Conservation (phyloP, 2,888 invertebrate genomes). For the Catotricha subobsoleta region DNA sequence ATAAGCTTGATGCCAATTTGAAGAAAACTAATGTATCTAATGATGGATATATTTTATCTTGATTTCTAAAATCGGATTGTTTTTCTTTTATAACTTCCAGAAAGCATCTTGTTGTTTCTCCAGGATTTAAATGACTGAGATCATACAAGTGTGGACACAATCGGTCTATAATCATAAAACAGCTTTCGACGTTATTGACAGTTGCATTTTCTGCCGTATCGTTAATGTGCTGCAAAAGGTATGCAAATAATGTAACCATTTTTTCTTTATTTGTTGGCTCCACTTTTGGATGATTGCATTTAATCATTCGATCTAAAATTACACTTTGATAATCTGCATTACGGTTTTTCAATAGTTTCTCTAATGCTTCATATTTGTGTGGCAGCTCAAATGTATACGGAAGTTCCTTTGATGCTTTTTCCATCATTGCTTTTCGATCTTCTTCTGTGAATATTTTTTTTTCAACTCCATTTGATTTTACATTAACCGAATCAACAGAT, state of each 20-base stretch:
- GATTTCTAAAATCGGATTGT: slow-evolving; percentile 41
- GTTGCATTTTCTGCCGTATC: slow-evolving; percentile 37
- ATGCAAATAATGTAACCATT: slow-evolving; percentile 53
- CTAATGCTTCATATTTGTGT: slow-evolving; percentile 40
- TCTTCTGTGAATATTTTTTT: slow-evolving; percentile 13
- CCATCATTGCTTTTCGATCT: slow-evolving; percentile 4
- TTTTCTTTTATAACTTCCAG: slow-evolving; percentile 56
- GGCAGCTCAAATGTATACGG: slow-evolving; percentile 41
- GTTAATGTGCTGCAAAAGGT: slow-evolving; percentile 59
- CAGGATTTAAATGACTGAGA: slow-evolving; percentile 50
- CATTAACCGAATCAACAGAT: too few species aligned
- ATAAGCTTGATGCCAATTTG: slow-evolving; percentile 58
- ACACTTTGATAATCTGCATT: slow-evolving; percentile 42
- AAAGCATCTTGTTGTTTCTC: slow-evolving; percentile 45
- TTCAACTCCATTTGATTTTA: slow-evolving; percentile 1
- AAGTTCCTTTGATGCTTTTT: slow-evolving; percentile 35
- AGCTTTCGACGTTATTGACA: slow-evolving; percentile 27
- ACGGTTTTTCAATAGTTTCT: slow-evolving; percentile 40
- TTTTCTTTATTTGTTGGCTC: slow-evolving; percentile 60
- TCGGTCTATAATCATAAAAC: slow-evolving; percentile 41
- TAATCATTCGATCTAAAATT: slow-evolving; percentile 65
- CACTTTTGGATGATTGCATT: slow-evolving; percentile 71
- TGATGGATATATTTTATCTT: slow-evolving; percentile 40
- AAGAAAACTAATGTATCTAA: slow-evolving; percentile 60
- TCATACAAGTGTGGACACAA: slow-evolving; percentile 43